Base-by-base conservation (phyloP, 2,888 invertebrate species). In the Entomobrya proxima region DNA sequence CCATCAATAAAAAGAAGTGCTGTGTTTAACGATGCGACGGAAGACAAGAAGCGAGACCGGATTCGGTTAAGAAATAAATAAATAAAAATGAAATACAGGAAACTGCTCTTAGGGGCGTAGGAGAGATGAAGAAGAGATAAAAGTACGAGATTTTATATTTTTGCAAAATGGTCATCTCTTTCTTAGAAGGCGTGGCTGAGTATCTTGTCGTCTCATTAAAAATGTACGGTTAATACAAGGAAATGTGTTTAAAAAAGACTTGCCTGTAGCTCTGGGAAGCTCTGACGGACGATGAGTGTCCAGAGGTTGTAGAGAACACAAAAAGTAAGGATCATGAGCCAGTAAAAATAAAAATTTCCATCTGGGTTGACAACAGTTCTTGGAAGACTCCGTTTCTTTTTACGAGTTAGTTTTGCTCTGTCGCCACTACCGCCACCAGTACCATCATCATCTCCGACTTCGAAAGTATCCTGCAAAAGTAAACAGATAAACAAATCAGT, bases 291-390 rank as follows among this genome's bases (percentile, higher is more conserved):
- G 90, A 98, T 98, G 88, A 97, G 94, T 37, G 98, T 96, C 98
- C 98, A 98, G 90, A 98, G 94, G 93, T 98, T 98, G 93, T 98
- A 98, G 86, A 98, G 94, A 90, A 98, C 96, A 92, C 97, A 97
- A 89, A 95, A 92, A 40, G 98, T 97, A 90, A 98, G 94, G 88
- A 97, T 92, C 94, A 97, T 95, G 90, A 98, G 93, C 98, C 98
- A 98, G 92, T 97, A 96, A 93, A 98, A 98, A 93, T 97, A 97
- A 92, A 97, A 96, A 92, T 97, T 97, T 91, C 97, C 97, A 92
- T 98, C 98, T 0, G 98, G 98, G 92, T 98, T 98, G 90, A 98
- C 96, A 77, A 98, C 97, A 30, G 95, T 95, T 78, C 95, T 93
- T 1, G 96, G 96, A 86, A 94, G 95, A 88, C 95, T 91, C 82